Base-by-base conservation (phyloP, 2,797 vertebrate species). In the Diglossa cyanea region DNA sequence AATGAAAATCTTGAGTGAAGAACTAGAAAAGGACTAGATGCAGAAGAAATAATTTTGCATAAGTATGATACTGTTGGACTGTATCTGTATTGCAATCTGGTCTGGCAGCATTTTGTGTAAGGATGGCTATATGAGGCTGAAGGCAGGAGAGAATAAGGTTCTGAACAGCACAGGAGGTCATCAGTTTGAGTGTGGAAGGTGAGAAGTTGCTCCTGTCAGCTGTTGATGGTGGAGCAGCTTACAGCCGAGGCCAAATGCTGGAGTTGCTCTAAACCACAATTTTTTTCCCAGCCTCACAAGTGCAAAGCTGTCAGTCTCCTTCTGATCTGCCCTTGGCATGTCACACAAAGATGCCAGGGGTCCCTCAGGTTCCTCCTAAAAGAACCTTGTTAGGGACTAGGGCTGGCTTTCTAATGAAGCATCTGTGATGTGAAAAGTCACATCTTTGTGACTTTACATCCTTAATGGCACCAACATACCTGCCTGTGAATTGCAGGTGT, bases 341-440 rank as follows among this genome's bases (percentile, higher is more conserved):
- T 61, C 1, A 2, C 0, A 0, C 33, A 35, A 30, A 33, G 21
- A 21, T 30, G 11, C 35, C 7, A 15, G 21, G 30, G 19, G 19
- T 74, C 28, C 18, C 15, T 4, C 37, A 79, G 21, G 24, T 50
- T 83, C 50, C 72, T 79, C 11, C 62, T 55, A 12, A 33, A 81
- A 58, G 9, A 71, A 37, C 23, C 11, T 66, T 9, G 14, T 33
- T 55, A 51, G 40, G 24, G 24, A 31, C n/a, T 51, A 28, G 20
- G 42, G 20, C 67, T 84, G 53, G 39, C 45, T 40, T 26, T 72
- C 24, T 80, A 51, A 17, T 44, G 16, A 85, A 53, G 33, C 28
- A 24, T 61, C 45, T 65, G 18, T 2, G 71, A 45, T 30, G 26
- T 39, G 37, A 39, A n/a, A 84, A 63, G 37, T 60, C 54, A 6